Evolutionary conservation across 92 coral and sea anemone species (phyloP).

Genomic region (Epizoanthus illoricatus): DNA sequence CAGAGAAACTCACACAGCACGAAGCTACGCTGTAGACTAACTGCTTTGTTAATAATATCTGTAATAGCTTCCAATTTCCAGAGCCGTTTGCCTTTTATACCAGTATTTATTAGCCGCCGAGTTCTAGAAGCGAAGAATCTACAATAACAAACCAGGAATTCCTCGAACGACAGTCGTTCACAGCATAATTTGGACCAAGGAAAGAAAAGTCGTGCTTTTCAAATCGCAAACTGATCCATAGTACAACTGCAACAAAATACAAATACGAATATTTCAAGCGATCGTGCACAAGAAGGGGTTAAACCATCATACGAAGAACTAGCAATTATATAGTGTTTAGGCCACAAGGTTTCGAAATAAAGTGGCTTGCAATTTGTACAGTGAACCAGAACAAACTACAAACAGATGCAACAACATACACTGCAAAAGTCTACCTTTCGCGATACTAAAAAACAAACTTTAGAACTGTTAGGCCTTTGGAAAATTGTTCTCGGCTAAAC

Average conservation of each 20-base stretch:
- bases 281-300: background rate
- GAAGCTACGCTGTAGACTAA: no score
- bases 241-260: background rate
- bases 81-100: no score
- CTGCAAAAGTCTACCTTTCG: background rate
- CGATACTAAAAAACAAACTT: conserved; percentile 7
- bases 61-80: no score
- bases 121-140: background rate
- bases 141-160: conserved; percentile 5
- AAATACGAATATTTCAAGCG: background rate
- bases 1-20: no score
- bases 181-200: background rate
- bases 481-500: background rate
- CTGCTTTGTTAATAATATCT: no score
- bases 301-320: background rate
- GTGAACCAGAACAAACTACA: background rate
- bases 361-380: background rate
- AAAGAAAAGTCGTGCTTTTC: background rate
- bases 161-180: conserved; percentile 9
- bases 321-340: background rate
- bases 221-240: background rate
- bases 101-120: no score
- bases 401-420: background rate
- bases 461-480: background rate
- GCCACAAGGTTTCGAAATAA: background rate